phyloP scores from a whole-genome alignment of 2,113 vertebrate genomes.

The Polypterus senegalus region DNA sequence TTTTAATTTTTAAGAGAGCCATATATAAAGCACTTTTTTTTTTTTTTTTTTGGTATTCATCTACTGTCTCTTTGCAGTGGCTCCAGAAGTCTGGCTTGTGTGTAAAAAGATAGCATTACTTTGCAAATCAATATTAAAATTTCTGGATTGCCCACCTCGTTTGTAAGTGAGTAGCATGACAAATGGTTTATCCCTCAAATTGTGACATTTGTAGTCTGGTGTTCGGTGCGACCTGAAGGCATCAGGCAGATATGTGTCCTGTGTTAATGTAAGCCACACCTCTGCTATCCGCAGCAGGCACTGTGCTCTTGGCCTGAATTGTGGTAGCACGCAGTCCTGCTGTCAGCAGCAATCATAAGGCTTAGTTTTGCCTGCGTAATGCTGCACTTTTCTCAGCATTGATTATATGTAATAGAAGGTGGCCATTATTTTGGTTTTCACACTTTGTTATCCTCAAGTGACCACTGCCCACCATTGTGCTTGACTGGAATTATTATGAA shows the following conservation, averaged over 20 bases:
- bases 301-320: constrained; percentile 11
- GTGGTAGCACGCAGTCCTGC: constrained; percentile 34
- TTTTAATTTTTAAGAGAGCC: constrained; percentile 12
- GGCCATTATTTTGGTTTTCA: constrained; percentile 35
- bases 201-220: constrained; percentile 25
- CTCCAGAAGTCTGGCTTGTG: constrained; percentile 39
- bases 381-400: constrained; percentile 19
- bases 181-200: constrained; percentile 17
- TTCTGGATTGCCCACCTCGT: constrained; percentile 31
- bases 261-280: not conserved
- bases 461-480: constrained; percentile 24
- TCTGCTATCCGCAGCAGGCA: constrained; percentile 1
- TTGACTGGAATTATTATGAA: constrained; percentile 28
- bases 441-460: constrained; percentile 24
- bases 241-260: constrained; percentile 5
- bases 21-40: not conserved
- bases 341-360: constrained; percentile 30
- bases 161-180: constrained; percentile 15
- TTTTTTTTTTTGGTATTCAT: constrained; percentile 19
- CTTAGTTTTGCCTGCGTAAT: constrained; percentile 30
- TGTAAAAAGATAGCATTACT: constrained; percentile 45
- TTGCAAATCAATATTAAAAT: constrained; percentile 47
- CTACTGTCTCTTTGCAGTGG: constrained; percentile 26
- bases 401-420: constrained; percentile 30
- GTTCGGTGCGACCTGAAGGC: constrained; percentile 3